Evolutionary conservation across 64 coral and sea anemone genomes (phyloP).

Genomic region (Pocillopora verrucosa): DNA sequence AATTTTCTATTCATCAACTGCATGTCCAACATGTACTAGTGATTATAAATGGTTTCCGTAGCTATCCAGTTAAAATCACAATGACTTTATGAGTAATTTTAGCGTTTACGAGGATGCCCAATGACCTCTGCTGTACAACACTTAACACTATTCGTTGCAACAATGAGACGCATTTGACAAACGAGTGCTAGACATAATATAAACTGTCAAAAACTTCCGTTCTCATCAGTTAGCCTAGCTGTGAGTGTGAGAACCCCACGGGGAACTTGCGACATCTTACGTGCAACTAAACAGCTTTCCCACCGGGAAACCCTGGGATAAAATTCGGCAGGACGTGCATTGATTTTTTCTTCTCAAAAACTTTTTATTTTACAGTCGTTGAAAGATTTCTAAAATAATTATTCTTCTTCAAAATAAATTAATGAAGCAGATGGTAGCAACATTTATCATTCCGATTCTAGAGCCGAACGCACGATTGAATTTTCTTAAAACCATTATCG

Average conservation of each 20-base stretch:
- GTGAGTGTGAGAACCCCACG: not conserved
- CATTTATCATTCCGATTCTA: too few species aligned
- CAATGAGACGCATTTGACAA: not conserved
- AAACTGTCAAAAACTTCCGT: slow-evolving; percentile 5
- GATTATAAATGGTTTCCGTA: not conserved
- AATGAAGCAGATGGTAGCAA: too few species aligned
- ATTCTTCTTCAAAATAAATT: too few species aligned
- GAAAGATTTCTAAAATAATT: too few species aligned
- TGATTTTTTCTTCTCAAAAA: too few species aligned
- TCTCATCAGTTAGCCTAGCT: not conserved
- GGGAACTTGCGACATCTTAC: not conserved
- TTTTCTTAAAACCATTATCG: too few species aligned
- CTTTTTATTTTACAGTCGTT: not conserved
- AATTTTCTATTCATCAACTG: not conserved
- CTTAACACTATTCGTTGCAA: not conserved
- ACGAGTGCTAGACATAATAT: slow-evolving; percentile 16
- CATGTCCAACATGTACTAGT: not conserved
- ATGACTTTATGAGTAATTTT: not conserved
- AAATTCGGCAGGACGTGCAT: too few species aligned
- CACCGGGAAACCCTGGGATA: not conserved
- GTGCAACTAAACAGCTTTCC: not conserved
- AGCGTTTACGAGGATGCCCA: not conserved
- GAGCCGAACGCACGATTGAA: too few species aligned
- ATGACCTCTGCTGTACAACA: not conserved
- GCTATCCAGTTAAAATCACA: not conserved